A percentile compares a stretch with the other conserved stretches of the same genome.
Conservation (phyloP, 2,797 vertebrate genomes). For the Xiphophorus birchmanni region DNA sequence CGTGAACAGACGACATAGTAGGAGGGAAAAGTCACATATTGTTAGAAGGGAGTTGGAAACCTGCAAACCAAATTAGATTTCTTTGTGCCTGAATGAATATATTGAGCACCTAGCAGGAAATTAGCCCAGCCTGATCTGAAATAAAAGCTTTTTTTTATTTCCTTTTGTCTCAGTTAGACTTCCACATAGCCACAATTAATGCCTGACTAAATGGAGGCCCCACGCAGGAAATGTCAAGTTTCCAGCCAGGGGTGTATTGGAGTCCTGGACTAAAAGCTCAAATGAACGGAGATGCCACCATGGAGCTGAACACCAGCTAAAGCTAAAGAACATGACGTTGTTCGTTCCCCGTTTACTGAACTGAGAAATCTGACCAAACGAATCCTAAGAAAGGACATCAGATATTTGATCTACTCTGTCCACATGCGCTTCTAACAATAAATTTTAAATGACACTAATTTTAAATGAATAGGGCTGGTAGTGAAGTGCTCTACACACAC, state of each 20-base stretch:
- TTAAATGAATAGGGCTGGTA: background rate
- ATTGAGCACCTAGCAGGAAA: background rate
- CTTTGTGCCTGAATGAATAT: background rate
- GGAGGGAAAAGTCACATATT: background rate
- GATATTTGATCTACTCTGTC: background rate
- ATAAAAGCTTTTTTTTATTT: constrained; percentile 4
- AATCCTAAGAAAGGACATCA: background rate
- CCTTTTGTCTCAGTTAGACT: constrained; percentile 22
- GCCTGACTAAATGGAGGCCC: constrained; percentile 34
- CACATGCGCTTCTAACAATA: too few species aligned
- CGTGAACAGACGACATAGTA: background rate
- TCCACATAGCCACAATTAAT: constrained; percentile 40
- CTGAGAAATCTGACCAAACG: too few species aligned
- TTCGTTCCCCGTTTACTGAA: background rate
- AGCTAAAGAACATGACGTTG: background rate
- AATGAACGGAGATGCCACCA: constrained; percentile 39
- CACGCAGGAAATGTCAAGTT: constrained; percentile 18
- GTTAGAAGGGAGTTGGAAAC: background rate
- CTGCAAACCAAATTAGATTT: background rate
- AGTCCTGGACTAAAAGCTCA: constrained; percentile 46
- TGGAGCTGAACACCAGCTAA: constrained; percentile 2
- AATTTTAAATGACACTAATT: too few species aligned
- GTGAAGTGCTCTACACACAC: background rate
- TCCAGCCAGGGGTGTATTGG: constrained; percentile 25
- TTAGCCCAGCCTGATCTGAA: constrained; percentile 9